Conservation (phyloP, 2,797 vertebrate species). For the Pipistrellus pygmaeus region DNA sequence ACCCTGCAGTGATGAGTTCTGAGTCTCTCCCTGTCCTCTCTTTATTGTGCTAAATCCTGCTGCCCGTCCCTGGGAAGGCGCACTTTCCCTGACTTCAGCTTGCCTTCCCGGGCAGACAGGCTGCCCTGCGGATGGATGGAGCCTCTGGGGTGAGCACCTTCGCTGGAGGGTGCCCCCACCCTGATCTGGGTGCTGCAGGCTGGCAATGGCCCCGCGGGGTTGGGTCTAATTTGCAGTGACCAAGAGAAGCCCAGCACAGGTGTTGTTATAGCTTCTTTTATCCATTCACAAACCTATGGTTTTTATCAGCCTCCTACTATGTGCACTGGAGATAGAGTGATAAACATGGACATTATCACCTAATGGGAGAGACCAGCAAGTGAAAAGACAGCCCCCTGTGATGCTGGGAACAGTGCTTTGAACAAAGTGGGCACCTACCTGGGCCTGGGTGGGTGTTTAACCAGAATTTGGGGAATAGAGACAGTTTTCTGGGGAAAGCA, state of each 20-base stretch:
- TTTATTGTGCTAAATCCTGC: neutral
- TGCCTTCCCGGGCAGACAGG: neutral
- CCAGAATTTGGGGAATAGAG: neutral
- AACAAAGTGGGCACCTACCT: neutral
- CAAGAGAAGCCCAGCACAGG: too few relatives aligned
- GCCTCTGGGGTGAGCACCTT: neutral
- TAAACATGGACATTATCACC: neutral
- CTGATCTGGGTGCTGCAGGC: neutral
- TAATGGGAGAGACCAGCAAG: neutral
- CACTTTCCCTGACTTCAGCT: neutral
- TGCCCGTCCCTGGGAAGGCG: neutral
- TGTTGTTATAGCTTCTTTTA: neutral
- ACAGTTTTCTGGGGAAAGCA: neutral
- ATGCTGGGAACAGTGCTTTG: neutral
- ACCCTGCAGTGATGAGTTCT: constrained; percentile 6
- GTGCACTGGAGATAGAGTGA: neutral
- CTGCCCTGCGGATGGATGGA: accelerated
- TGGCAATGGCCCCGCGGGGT: accelerated
- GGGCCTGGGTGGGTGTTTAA: too few relatives aligned
- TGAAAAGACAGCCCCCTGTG: neutral
- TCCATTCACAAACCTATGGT: neutral
- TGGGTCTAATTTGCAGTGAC: neutral
- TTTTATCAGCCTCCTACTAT: neutral
- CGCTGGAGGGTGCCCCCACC: neutral
- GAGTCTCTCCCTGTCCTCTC: neutral